Percentiles rank a stretch among this genome's conserved stretches.
Conservation (phyloP, 1,140 invertebrate genomes). For the Sminthurides bifidus region DNA sequence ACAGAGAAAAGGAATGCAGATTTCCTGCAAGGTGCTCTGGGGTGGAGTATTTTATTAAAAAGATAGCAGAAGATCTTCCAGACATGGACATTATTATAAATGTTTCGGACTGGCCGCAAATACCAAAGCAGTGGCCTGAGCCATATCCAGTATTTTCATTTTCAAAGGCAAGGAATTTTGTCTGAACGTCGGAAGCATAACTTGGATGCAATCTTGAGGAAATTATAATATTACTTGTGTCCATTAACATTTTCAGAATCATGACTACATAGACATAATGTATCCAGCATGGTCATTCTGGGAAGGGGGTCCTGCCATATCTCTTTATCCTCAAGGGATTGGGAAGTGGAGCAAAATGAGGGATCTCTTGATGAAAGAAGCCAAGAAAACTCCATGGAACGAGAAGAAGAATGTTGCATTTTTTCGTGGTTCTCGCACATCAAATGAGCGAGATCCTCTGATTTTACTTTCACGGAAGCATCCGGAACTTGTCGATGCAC, state of each 20-base stretch:
- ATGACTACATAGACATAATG: conserved; percentile 78
- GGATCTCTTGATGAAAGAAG: conserved; percentile 52
- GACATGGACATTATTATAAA: conserved; percentile 83
- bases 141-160: conserved; percentile 81
- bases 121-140: conserved; percentile 49
- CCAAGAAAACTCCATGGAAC: conserved; percentile 59
- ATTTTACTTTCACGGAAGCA: conserved; percentile 66
- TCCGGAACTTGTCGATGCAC: conserved; percentile 73
- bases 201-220: neutral
- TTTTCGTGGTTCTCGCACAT: conserved; percentile 89
- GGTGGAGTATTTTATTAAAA: conserved; percentile 70
- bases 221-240: conserved; percentile 13
- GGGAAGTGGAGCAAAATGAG: conserved; percentile 83
- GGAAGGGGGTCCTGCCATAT: conserved; percentile 75
- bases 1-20: conserved; percentile 71
- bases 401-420: conserved; percentile 65
- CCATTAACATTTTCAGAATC: conserved; percentile 44
- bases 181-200: neutral
- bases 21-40: conserved; percentile 83
- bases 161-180: conserved; percentile 58
- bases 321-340: conserved; percentile 79
- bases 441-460: conserved; percentile 76
- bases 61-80: conserved; percentile 46
- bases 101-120: conserved; percentile 83
- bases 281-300: conserved; percentile 92